Base-by-base conservation (phyloP, 2,888 invertebrate genomes). In the Ectemnius cavifrons region DNA sequence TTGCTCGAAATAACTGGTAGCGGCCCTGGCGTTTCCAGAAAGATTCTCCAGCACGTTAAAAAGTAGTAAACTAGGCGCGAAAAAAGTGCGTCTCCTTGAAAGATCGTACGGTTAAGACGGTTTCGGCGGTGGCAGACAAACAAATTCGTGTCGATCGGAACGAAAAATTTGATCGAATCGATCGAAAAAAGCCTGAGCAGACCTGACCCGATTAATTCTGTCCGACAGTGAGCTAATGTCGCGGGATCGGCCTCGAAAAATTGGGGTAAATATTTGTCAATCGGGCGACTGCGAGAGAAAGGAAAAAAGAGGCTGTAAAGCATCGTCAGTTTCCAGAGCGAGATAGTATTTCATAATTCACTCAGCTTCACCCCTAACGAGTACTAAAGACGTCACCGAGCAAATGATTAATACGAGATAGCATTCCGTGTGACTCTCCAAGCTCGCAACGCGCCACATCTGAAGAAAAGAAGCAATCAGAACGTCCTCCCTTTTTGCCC, bases 331-430 rank as follows among this genome's bases (percentile, higher is more conserved):
- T 72, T 75, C 71, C 57, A 67, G 23, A 23, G 73, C 67, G 64
- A 45, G 62, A 67, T 57, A 47, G 67, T 59, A 73, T 71, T 52
- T 56, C 60, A 67, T 75, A 67, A 61, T 67, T 67, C 70, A 72
- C 68, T 78, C 75, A 62, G 63, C 74, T 71, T 75, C 77, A 37
- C 75, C 74, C 77, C 16, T 82, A 84, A 84, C 82, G 83, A 81
- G 75, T 67, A 74, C 74, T 81, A 79, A 81, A 76, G 73, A 80
- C 82, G 78, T 82, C 84, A 78, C 77, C 78, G 37, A 37, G 75
- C 66, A 61, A 47, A 75, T 84, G 84, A 85, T 85, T 85, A 81
- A 85, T 85, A 79, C 67, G 70, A 37, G 37, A 37, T 37, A 37
- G 37, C 8, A 37, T 37, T 37, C 37, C 37, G 37, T 37, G 37